A percentile compares a stretch with the other conserved stretches of the same genome.
Evolutionary conservation across 2,888 invertebrate species (phyloP).

Genomic region (Monochamus alternatus): DNA sequence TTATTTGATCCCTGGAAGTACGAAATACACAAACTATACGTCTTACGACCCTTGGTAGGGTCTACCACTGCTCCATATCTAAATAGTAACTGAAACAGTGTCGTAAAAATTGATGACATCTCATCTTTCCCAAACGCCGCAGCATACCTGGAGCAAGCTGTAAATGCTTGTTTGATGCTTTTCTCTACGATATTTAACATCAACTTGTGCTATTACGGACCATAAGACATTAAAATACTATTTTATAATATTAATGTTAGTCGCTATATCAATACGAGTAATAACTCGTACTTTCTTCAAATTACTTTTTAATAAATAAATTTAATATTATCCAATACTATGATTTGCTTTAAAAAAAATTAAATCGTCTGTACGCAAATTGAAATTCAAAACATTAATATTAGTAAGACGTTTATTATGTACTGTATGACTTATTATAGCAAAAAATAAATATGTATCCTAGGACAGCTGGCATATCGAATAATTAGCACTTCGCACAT

Average conservation of each 20-base stretch:
- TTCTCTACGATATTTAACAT: constrained; percentile 24
- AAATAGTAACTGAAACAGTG: constrained; percentile 52
- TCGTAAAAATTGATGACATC: constrained; percentile 56
- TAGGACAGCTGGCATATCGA: no score
- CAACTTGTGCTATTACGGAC: constrained; percentile 31
- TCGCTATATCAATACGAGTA: no score
- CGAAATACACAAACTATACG: constrained; percentile 23
- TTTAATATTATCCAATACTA: no score
- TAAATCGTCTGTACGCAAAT: no score
- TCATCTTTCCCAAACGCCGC: constrained; percentile 46
- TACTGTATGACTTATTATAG: no score
- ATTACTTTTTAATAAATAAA: no score
- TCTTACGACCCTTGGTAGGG: constrained; percentile 23
- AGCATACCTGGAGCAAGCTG: constrained; percentile 46
- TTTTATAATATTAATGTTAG: constrained; percentile 19
- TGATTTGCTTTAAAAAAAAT: no score
- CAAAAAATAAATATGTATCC: no score
- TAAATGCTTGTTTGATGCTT: constrained; percentile 43
- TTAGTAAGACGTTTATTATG: no score
- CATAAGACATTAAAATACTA: constrained; percentile 23
- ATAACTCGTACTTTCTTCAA: no score
- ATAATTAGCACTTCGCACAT: no score
- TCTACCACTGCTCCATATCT: constrained; percentile 46
- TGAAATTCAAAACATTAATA: no score
- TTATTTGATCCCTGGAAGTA: constrained; percentile 33